These are phyloP conservation scores for Pardalotus punctatus DNA, from an alignment of 2,113 vertebrate genomes.

Conservation along the genomic window DNA sequence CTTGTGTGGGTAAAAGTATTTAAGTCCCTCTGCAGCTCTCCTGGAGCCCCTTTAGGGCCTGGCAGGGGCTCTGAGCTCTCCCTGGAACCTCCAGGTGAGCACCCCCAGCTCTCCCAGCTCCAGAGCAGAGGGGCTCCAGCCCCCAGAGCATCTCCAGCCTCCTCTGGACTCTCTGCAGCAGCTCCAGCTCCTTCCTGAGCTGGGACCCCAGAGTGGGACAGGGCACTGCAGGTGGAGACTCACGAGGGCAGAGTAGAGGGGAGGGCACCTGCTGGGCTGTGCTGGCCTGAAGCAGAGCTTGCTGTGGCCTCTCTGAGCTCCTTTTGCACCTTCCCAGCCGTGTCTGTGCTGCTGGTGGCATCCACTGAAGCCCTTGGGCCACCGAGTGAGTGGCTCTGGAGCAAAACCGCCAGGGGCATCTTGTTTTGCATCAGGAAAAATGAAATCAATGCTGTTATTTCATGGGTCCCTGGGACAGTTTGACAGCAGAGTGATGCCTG, in stretches of 20 bases:
- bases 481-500: background rate
- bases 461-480: background rate
- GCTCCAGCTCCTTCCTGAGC: background rate
- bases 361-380: background rate
- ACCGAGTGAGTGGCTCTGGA: background rate
- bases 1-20: background rate
- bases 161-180: background rate
- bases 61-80: background rate
- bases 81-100: background rate
- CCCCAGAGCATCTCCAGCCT: fast-evolving
- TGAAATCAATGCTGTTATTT: background rate
- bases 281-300: background rate
- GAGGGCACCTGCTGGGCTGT: background rate
- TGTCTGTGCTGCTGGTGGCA: background rate
- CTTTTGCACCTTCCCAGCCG: fast-evolving
- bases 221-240: background rate
- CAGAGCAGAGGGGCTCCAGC: background rate
- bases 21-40: background rate
- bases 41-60: background rate
- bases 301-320: background rate
- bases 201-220: background rate
- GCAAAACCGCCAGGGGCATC: background rate
- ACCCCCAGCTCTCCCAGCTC: background rate
- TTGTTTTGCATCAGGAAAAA: background rate
- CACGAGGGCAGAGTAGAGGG: background rate